Evolutionary conservation across 2,113 vertebrate species (phyloP), one percentile per base, ranked within the genome.

Genomic region (Paramisgurnus dabryanus): DNA sequence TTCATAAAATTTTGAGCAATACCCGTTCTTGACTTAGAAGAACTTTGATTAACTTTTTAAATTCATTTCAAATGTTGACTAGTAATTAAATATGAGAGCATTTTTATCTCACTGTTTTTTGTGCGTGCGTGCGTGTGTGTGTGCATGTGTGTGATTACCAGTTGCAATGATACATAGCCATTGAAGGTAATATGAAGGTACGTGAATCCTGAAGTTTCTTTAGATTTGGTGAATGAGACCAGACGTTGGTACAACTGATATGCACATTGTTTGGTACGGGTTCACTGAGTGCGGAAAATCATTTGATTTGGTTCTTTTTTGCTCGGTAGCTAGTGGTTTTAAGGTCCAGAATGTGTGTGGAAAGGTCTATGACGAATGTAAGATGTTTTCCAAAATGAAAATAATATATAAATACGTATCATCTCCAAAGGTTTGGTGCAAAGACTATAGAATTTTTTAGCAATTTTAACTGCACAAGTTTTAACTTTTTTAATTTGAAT

Each of bases 341-440:
- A 34, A 49, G 73, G 15, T 79, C 49, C 76, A 82, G 86, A 80
- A 91, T 86, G 87, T 88, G 81, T 84, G 27, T 73, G 78, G 79
- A 85, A 71, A 83, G 50, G 78, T 79, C 53, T 79, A 84, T 80
- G 65, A 89, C 85, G 86, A 84, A 89, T 68, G 80, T 88, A 82
- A 90, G 89, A 90, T 87, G 82, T 89, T 90, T 90, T 88, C 88
- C 76, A 55, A 82, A 86, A 88, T 78, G 50, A 76, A 47, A 71
- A 70, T 91, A 91, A 92, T 93, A 92, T 92, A 91, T 77, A 66
- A 91, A 87, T 87, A 80, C 22, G 27, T 34, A 34, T 34, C 27
- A 67, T 85, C 68, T 72, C 78, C 82, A 84, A 85, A 83, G 81
- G 60, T 87, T 82, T 84, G 79, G 81, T 78, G 79, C 81, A 88